Base-by-base conservation (phyloP, 2,888 invertebrate genomes). In the Eupithecia dodoneata region DNA sequence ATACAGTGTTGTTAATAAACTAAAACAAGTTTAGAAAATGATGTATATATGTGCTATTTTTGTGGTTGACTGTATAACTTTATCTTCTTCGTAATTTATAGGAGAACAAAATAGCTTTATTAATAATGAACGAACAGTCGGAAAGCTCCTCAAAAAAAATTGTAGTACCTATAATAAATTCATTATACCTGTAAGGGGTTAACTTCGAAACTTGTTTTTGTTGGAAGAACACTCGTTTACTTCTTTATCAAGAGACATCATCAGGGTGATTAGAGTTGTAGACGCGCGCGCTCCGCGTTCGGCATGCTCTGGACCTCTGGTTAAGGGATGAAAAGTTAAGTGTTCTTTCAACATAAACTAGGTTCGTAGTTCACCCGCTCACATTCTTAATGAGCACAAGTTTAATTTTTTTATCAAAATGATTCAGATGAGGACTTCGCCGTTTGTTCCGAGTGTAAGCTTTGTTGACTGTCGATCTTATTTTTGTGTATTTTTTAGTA, bases 251-350 rank as follows among this genome's bases (percentile, higher is more conserved):
- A 30, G 30, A 30, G 30, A 30, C 55, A 55, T 55, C n/a, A 7
- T n/a, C 52, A 52, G 6, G 6, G 6, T n/a, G 15, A 52, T 52
- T 49, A 15, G 1, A n/a, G 6, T n/a, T 55, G 3, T 55, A 7
- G 55, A 55, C n/a, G 55, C 55, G n/a, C n/a, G 55, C n/a, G n/a
- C 55, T 55, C n/a, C n/a, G 55, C 55, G 7, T 55, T 55, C n/a
- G 6, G n/a, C 55, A 7, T 55, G n/a, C n/a, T 7, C 30, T 30
- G 1, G 30, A 30, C 30, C 30, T 30, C 30, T 7, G 6, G 55
- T 2, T n/a, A 55, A 3, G 55, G n/a, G 55, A 18, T 52, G 15
- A 52, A 15, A 52, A 5, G 7, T 59, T 59, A 6, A 30, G 55
- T 59, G 9, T 59, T 59, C 55, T 18, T 59, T 18, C 9, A 59